Evolutionary conservation across 2,113 vertebrate species (phyloP), one percentile per base, ranked within the genome.

Genomic region (Mesitornis unicolor): DNA sequence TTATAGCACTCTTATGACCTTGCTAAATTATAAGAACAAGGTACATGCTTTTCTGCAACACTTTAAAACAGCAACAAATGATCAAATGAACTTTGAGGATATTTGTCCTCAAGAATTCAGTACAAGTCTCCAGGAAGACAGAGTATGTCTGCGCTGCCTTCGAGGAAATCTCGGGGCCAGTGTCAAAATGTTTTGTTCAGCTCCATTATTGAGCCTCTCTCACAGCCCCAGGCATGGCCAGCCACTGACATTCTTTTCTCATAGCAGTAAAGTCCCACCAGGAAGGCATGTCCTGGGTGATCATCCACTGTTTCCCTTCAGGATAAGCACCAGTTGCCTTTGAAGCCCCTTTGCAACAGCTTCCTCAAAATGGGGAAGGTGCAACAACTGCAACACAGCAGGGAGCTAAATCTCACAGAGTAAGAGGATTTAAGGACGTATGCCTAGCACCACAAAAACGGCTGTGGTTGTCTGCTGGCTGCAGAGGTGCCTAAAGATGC

Each of bases 1-100:
- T 81, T 70, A 81, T 24, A 76, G 45, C 33, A 77, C 28, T 88
- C 79, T 71, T 69, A 56, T 29, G 86, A 92, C 89, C 80, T 95
- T 92, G 78, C 64, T 84, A 84, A 78, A 89, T n/a, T 47, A 38
- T 56, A 56, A 51, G 56, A 47, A 35, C 70, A 77, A 69, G 73
- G 84, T 24, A 45, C 13, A 22, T 35, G 60, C 20, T 77, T 91
- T 71, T 84, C 77, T 64, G 53, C 56, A 81, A 48, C n/a, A 75
- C 38, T 85, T 87, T 38, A 84, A 74, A 94, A 56, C 16, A 77
- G 63, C 13, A 75, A 38, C 47, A 60, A 86, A 74, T 31, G 87
- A 74, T 65, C 83, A 81, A 75, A 82, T 9, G 51, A 35, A 63
- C n/a, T 89, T 86, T 28, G 48, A 78, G 21, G 18, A 60, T 54